A percentile compares a stretch with the other conserved stretches of the same genome.
Evolutionary conservation across 2,888 invertebrate genomes (phyloP).

Genomic region (Syrista parreyssii): DNA sequence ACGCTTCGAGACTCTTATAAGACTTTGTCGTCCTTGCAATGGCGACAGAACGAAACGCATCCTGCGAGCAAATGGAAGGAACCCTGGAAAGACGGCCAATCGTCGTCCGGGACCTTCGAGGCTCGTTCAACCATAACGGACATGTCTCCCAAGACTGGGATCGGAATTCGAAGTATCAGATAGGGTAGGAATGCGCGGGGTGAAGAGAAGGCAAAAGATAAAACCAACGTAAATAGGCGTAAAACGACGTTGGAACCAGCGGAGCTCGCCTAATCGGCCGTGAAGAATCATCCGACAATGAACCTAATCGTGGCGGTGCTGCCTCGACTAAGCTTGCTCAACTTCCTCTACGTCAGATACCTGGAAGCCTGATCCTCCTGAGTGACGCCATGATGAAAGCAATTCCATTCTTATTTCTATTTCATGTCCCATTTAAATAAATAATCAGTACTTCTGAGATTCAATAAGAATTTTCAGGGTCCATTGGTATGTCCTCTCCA

Average conservation of each 20-base stretch:
- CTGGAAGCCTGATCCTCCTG: not conserved
- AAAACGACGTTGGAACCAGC: not conserved
- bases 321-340: not conserved
- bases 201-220: not conserved
- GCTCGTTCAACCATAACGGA: slow-evolving; percentile 22
- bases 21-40: slow-evolving; percentile 31
- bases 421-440: not conserved
- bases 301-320: slow-evolving; percentile 2
- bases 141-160: not conserved
- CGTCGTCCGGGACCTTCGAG: slow-evolving; percentile 25
- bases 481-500: not conserved
- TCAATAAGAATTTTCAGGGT: not conserved
- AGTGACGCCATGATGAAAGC: not conserved
- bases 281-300: slow-evolving; percentile 10
- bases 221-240: not conserved
- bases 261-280: not conserved
- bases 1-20: slow-evolving; percentile 34
- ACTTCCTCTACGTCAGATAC: slow-evolving; percentile 3
- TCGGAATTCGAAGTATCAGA: not conserved
- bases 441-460: not conserved
- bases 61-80: slow-evolving; percentile 29
- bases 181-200: not conserved
- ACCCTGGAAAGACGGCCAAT: slow-evolving; percentile 23
- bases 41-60: slow-evolving; percentile 42
- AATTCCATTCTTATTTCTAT: not conserved